Percentiles rank a stretch among this genome's conserved stretches.
These are phyloP conservation scores for Machimus atricapillus DNA, from an alignment of 2,888 invertebrate genomes.

Conservation along the genomic window DNA sequence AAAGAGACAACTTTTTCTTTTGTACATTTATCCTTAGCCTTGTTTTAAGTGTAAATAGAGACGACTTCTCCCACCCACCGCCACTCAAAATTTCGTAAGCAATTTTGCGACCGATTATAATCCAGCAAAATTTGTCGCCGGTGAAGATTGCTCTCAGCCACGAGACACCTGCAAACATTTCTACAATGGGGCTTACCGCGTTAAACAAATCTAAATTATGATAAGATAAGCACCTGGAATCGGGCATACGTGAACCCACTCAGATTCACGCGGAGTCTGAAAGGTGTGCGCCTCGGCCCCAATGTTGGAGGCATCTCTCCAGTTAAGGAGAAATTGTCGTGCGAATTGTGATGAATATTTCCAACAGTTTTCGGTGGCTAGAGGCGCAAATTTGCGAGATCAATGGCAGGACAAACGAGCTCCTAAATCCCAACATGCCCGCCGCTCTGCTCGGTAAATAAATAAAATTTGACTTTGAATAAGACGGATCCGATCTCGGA, in stretches of 20 bases:
- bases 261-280: neutral
- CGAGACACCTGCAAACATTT: conserved; percentile 25
- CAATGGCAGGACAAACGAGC: neutral
- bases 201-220: neutral
- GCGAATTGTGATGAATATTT: neutral
- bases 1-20: neutral
- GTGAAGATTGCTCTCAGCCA: neutral
- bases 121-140: neutral
- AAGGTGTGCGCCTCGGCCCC: neutral
- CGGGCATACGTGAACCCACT: neutral
- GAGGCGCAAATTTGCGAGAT: neutral
- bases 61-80: neutral
- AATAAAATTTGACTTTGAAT: neutral
- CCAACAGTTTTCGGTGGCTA: neutral
- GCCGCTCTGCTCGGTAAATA: neutral
- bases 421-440: neutral
- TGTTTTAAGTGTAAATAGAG: neutral
- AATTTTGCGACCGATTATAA: neutral
- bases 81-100: neutral
- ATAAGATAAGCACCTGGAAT: neutral
- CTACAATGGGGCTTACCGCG: neutral
- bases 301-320: neutral
- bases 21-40: conserved; percentile 15
- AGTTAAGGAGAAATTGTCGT: neutral
- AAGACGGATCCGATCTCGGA: neutral